These are phyloP conservation scores for Lytechinus variegatus DNA, from an alignment of 35 echinoderm and acorn worm species.

Conservation along the genomic window DNA sequence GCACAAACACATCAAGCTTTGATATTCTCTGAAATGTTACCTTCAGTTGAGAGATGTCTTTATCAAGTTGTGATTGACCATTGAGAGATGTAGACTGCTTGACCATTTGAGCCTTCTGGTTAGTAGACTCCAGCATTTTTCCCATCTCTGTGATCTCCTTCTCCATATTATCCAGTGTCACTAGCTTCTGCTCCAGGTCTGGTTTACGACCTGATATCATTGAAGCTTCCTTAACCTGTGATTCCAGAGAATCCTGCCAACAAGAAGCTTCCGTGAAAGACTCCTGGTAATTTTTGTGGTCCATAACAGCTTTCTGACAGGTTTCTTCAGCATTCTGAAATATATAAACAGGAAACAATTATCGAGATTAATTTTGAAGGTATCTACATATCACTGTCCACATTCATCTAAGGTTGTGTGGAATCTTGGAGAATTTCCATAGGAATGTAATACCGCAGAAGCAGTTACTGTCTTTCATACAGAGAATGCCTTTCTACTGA, in stretches of 20 bases:
- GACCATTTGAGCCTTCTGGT: neutral
- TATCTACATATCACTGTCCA: neutral
- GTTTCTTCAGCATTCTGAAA: conserved; percentile 7
- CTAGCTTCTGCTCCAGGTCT: conserved; percentile 27
- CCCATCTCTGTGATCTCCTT: neutral
- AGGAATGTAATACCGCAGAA: too few relatives aligned
- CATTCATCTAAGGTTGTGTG: too few relatives aligned
- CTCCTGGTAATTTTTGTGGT: conserved; percentile 32
- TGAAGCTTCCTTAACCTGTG: conserved; percentile 24
- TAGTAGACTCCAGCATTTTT: neutral
- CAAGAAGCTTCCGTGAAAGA: neutral
- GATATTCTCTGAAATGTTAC: neutral
- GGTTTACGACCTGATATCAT: neutral
- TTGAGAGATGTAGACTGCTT: neutral
- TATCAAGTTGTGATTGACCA: neutral
- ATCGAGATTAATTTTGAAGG: neutral
- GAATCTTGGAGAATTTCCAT: too few relatives aligned
- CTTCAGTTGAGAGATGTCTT: neutral
- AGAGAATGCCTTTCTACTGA: too few relatives aligned
- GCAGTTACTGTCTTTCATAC: too few relatives aligned
- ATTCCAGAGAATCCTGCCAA: conserved; percentile 26
- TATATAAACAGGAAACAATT: neutral
- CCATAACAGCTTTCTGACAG: neutral
- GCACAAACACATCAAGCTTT: too few relatives aligned
- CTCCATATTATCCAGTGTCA: neutral